Evolutionary conservation across 2,797 vertebrate species (phyloP), one percentile per base, ranked within the genome.

Genomic region (Antrozous pallidus): DNA sequence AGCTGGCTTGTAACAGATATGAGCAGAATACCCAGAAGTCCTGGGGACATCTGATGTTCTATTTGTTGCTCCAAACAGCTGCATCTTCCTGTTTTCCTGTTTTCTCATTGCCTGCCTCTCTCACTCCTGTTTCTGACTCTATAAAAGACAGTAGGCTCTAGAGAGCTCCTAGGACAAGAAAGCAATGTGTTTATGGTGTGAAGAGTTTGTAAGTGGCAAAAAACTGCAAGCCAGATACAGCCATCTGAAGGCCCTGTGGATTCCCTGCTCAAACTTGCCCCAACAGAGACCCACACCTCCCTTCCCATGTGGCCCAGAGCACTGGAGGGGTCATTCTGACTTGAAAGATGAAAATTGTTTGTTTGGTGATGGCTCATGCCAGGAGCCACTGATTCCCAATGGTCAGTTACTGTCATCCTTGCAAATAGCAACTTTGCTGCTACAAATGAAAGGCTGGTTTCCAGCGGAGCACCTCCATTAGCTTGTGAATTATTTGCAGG

Each of bases 291-390:
- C n/a, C 77, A 90, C 80, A 77, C 40, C 47, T 85, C 63, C 13
- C 3, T 33, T 87, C 31, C n/a, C 28, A 20, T 40, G 54, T 2
- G 8, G 61, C 47, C 45, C 58, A 11, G 47, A 82, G 63, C 51
- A 54, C 79, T 9, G 8, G 83, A 93, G 58, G 88, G 95, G 87
- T 96, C 91, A 94, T 83, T 92, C 84, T 90, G 73, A 82, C 84
- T 96, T 70, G 58, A 77, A 82, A 94, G 96, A 95, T 93, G 96
- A 96, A 96, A 97, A 97, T 97, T 97, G 90, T 42, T 94, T 96
- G 88, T 85, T 87, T 58, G 81, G 49, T 94, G 56, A 83, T 85
- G 67, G 75, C 63, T 94, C 67, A 3, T 1, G 1, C 78, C 42
- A 58, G 89, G 74, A 96, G 54, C 70, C 87, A 67, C 83, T 47